phyloP scores from a whole-genome alignment of 2,113 vertebrate species.

The Hystrix cristata region DNA sequence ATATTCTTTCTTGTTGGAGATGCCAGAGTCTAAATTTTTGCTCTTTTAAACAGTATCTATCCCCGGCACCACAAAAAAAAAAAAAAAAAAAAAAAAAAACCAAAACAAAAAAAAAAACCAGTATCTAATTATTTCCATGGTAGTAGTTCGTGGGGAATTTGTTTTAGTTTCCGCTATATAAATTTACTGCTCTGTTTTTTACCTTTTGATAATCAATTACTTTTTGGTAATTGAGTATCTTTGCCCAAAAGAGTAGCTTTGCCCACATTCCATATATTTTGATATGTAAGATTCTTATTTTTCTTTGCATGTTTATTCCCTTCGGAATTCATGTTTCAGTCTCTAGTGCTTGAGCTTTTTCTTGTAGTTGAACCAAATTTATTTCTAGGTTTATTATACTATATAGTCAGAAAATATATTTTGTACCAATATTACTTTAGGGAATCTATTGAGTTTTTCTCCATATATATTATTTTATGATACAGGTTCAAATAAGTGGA shows the following conservation, averaged over 20 bases:
- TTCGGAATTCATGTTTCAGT: conserved; percentile 33
- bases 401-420: not conserved
- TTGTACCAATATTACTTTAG: not conserved
- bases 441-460: not conserved
- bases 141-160: not conserved
- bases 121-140: not conserved
- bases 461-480: not conserved
- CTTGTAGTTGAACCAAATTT: not conserved
- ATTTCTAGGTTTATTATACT: conserved; percentile 4
- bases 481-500: not conserved
- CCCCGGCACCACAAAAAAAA: too few species aligned
- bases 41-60: not conserved
- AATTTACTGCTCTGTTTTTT: not conserved
- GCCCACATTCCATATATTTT: not conserved
- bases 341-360: not conserved
- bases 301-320: not conserved
- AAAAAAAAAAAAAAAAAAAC: too few species aligned
- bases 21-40: not conserved
- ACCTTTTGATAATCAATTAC: not conserved
- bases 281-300: not conserved
- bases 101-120: too few species aligned
- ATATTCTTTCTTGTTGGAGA: not conserved
- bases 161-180: not conserved
- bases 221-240: not conserved
- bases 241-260: not conserved